Base-by-base conservation (phyloP, 1,140 invertebrate species). In the Drosophila takahashii region DNA sequence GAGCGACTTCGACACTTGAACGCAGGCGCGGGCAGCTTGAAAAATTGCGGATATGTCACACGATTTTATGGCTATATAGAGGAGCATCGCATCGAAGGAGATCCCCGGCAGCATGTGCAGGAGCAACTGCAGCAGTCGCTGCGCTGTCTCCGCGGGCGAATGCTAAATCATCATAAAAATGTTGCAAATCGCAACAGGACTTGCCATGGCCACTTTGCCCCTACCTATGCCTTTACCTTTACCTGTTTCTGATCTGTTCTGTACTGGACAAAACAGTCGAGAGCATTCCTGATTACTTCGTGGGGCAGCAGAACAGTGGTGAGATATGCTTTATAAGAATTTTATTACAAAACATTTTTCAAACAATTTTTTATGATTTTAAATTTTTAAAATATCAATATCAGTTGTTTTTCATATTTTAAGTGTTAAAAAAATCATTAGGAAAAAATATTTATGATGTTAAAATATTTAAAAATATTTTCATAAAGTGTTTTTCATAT, bases 1-100 rank as follows among this genome's bases (percentile, higher is more conserved):
- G 71, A 7, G 59, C 77, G 61, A 80, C 79, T 77, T 89, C 85
- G 86, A 90, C 87, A 90, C 81, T 87, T 79, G 79, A 60, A 71
- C 66, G 79, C 77, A 65, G 54, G 64, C 71, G 50, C 58, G 53
- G 67, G 64, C 66, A 61, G 79, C 61, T 74, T 91, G 86, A 91
- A 77, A 91, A 91, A 91, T 91, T 84, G 80, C 83, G 89, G 83
- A 91, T 91, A 91, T 91, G 89, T 91, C 89, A 91, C 80, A 89
- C 61, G 84, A 91, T 69, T 90, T 90, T 89, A 89, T 90, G 79
- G 75, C 79, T 86, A 81, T 81, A 87, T 86, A 85, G 61, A 15
- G 47, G 22, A 22, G 22, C 22, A 22, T 22, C 3, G 22, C 22
- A 22, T 22, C 22, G 22, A 22, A 22, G 22, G 53, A 36, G 41